Evolutionary conservation across 2,113 vertebrate species (phyloP), one percentile per base, ranked within the genome.

Genomic region (Tylochromis polylepis): DNA sequence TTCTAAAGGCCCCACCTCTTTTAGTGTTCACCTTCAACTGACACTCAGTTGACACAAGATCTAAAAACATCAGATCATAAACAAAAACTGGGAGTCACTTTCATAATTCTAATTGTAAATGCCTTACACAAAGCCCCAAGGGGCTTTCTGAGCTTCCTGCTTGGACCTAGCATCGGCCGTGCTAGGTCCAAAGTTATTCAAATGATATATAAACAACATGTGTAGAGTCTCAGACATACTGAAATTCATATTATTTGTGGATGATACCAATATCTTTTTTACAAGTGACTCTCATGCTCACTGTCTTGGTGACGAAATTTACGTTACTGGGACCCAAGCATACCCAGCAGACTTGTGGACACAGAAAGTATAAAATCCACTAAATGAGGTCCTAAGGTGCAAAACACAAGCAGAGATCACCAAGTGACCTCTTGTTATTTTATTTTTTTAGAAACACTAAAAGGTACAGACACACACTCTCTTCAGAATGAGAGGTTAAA

Each of bases 391-490:
- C 53, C 53, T 56, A 57, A 57, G 56, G 14, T 8, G 14, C 20
- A 65, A 65, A 65, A 65, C 88, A 84, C 53, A 65, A 65, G 46
- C 18, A 36, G 70, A 22, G 22, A 8, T 22, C 60, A 46, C 82
- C 51, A 49, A 85, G 88, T 60, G 83, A 87, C 83, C 77, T 72
- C 16, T 62, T 62, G 5, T 20, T 34, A 34, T 11, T 62, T 20
- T 62, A 34, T 60, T 20, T 1, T 62, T 62, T 62, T 62, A 41
- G 83, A 58, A n/a, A 77, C 70, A 79, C 57, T 59, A 3, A 85
- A 82, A 22, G 11, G 27, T 31, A 51, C 79, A 67, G 29, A 82
- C 22, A 24, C 36, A 8, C 72, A 22, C 58, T 82, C 8, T 22
- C 41, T 31, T 41, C 12, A 49, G 34, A 79, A 31, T 43, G 49